phyloP scores from a whole-genome alignment of 2,888 invertebrate genomes.

The Marasmarcha lunaedactyla region DNA sequence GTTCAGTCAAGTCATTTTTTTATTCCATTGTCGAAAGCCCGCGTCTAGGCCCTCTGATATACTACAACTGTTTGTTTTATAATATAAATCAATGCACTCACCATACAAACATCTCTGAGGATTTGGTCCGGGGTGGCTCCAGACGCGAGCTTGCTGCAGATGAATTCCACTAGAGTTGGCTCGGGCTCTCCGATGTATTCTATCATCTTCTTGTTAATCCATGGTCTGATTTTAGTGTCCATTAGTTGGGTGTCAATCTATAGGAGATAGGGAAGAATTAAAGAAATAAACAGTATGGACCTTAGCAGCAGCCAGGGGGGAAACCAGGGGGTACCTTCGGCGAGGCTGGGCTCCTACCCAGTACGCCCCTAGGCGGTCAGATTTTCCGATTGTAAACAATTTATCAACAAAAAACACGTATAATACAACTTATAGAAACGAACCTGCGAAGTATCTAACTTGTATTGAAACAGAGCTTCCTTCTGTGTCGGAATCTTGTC shows the following conservation, averaged over 20 bases:
- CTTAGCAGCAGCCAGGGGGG: too few species aligned
- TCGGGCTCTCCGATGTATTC: conserved; percentile 99
- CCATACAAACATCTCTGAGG: conserved; percentile 99
- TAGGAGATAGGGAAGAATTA: neutral
- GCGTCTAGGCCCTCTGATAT: too few species aligned
- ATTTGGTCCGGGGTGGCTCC: conserved; percentile 94
- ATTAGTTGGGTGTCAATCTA: conserved; percentile 82
- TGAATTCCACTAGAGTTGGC: conserved; percentile 98
- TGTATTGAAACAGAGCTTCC: conserved; percentile 94
- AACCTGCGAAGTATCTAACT: conserved; percentile 85
- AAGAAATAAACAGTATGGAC: too few species aligned
- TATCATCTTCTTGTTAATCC: conserved; percentile 99
- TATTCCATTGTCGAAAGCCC: too few species aligned
- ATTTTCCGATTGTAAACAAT: too few species aligned
- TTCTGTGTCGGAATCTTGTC: conserved; percentile 99
- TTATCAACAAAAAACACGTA: too few species aligned
- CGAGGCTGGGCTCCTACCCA: too few species aligned
- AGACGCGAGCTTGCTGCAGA: conserved; percentile 96
- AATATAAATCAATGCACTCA: conserved; percentile 32
- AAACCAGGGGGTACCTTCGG: too few species aligned
- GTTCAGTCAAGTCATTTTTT: too few species aligned
- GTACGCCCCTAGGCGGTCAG: too few species aligned
- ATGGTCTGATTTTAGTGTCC: conserved; percentile 97
- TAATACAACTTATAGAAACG: too few species aligned
- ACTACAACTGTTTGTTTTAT: too few species aligned